phyloP scores from a whole-genome alignment of 2,797 vertebrate genomes.

The Lates japonicus region DNA sequence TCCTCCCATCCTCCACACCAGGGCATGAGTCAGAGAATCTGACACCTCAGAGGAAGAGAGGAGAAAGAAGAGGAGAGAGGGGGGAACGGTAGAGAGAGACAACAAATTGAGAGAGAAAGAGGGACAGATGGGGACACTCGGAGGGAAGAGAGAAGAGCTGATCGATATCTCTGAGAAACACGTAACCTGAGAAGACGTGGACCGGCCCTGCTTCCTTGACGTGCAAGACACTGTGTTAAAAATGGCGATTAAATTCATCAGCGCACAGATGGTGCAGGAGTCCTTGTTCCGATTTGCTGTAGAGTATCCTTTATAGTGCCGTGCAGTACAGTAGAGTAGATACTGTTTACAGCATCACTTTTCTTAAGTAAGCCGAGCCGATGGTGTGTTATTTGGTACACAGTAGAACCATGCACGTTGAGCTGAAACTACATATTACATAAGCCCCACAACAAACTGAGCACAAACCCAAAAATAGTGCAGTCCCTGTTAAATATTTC shows the following conservation, averaged over 20 bases:
- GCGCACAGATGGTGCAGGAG: conserved; percentile 46
- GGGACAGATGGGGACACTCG: conserved; percentile 57
- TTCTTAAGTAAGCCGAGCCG: conserved; percentile 9
- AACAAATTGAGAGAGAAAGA: conserved; percentile 60
- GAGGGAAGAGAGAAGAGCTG: conserved; percentile 49
- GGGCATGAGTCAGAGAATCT: no score
- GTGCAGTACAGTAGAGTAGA: conserved; percentile 11
- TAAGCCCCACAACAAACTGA: conserved; percentile 81
- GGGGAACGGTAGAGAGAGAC: conserved; percentile 26
- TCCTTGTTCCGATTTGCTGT: conserved; percentile 21
- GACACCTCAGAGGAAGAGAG: conserved; percentile 72
- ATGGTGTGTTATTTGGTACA: conserved; percentile 43
- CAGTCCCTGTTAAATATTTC: conserved; percentile 86
- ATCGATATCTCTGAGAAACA: conserved; percentile 75
- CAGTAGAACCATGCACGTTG: conserved; percentile 50
- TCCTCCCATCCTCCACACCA: conserved; percentile 80
- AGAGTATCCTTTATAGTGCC: conserved; percentile 19
- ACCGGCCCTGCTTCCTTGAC: conserved; percentile 44
- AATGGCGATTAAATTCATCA: conserved; percentile 50
- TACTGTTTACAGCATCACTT: conserved; percentile 27
- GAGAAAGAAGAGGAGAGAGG: conserved; percentile 5
- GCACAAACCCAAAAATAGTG: conserved; percentile 85
- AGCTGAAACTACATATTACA: conserved; percentile 76
- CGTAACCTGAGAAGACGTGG: conserved; percentile 74
- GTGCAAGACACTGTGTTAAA: conserved; percentile 32